Percentiles rank a stretch among this genome's conserved stretches.
Conservation (phyloP, 92 coral and sea anemone species). For the Umimayanthus kanabou region DNA sequence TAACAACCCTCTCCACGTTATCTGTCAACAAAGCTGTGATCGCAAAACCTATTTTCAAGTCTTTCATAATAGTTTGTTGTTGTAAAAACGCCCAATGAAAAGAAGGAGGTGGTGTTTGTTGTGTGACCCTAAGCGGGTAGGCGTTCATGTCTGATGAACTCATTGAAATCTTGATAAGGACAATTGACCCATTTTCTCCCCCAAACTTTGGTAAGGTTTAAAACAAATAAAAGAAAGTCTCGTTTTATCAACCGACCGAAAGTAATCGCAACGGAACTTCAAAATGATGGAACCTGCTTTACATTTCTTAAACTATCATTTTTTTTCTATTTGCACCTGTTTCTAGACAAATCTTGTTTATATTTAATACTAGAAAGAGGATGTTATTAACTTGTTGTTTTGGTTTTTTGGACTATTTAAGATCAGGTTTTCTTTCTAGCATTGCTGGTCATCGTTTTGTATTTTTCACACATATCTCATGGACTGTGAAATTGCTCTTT, state of each 20-base stretch:
- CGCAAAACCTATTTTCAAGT: constrained; percentile 60
- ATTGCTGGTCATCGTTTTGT: not conserved
- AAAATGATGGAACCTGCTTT: not conserved
- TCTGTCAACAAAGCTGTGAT: constrained; percentile 37
- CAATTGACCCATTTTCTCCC: not conserved
- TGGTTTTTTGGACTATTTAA: not conserved
- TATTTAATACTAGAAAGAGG: not conserved
- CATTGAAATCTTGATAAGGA: constrained; percentile 20
- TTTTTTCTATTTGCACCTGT: not conserved
- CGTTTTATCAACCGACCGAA: not conserved
- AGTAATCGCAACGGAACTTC: not conserved
- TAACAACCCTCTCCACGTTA: constrained; percentile 27
- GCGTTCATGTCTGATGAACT: constrained; percentile 29
- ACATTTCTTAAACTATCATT: not conserved
- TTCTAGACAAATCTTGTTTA: not conserved
- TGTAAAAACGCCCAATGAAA: constrained; percentile 39
- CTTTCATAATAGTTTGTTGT: constrained; percentile 73
- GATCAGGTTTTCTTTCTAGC: constrained; percentile 13
- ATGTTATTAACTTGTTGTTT: not conserved
- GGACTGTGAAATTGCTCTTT: constrained; percentile 8
- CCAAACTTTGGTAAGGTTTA: not conserved
- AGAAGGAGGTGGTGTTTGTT: constrained; percentile 14
- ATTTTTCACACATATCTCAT: not conserved
- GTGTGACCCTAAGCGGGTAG: constrained; percentile 26
- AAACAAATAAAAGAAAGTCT: not conserved